Evolutionary conservation across 2,888 invertebrate species (phyloP).

Genomic region (Synanthedon andrenaeformis): DNA sequence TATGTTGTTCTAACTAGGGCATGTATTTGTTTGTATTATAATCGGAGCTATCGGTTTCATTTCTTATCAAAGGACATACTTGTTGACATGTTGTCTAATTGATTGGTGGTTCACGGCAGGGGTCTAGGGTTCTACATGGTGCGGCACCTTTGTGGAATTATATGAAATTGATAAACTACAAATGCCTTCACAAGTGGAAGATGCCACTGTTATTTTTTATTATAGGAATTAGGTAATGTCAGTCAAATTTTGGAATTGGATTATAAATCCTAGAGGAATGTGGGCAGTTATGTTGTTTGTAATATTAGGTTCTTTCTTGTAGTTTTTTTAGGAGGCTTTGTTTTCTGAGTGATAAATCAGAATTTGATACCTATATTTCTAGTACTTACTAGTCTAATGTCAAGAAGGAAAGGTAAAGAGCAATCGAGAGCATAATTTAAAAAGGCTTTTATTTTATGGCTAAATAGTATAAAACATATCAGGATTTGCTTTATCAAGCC

Average conservation of each 20-base stretch:
- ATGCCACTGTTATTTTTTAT: conserved; percentile 61
- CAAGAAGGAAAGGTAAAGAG: no score
- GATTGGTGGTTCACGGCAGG: conserved; percentile 66
- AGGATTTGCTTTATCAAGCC: no score
- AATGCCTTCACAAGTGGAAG: conserved; percentile 58
- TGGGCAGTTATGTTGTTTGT: background rate
- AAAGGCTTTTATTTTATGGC: no score
- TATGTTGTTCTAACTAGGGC: conserved; percentile 48
- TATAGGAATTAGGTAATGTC: conserved; percentile 23
- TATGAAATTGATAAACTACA: conserved; percentile 66
- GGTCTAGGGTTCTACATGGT: conserved; percentile 51
- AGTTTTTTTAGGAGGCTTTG: no score
- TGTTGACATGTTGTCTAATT: conserved; percentile 71
- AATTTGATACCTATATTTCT: no score
- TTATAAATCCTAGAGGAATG: background rate
- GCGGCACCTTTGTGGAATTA: conserved; percentile 65
- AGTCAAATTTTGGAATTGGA: conserved; percentile 20
- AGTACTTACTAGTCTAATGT: no score
- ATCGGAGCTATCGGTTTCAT: conserved; percentile 30
- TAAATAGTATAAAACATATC: no score
- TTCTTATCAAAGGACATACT: conserved; percentile 63
- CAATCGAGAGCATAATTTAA: no score
- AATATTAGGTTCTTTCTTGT: background rate
- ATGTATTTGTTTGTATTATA: conserved; percentile 33
- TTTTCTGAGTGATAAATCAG: no score